These are phyloP conservation scores for Folsomia manolachei DNA, from an alignment of 2,888 invertebrate genomes.

Conservation along the genomic window DNA sequence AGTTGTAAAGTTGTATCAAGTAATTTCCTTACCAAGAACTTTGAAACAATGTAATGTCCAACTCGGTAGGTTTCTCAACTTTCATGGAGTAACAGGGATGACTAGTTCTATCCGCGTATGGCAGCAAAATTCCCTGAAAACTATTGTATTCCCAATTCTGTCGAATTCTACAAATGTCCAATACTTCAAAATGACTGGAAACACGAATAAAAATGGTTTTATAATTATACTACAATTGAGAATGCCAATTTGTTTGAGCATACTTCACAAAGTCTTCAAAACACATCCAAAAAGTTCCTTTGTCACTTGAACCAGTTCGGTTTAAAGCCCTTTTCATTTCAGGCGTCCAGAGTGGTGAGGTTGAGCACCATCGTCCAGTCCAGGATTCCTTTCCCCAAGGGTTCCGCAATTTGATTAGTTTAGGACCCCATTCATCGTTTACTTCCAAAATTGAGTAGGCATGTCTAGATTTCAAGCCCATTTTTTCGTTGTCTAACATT, in stretches of 20 bases:
- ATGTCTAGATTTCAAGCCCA: slow-evolving; percentile 74
- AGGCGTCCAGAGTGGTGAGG: slow-evolving; percentile 69
- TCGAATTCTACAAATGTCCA: slow-evolving; percentile 89
- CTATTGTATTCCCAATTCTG: slow-evolving; percentile 18
- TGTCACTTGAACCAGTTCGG: slow-evolving; percentile 74
- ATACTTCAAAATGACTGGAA: slow-evolving; percentile 84
- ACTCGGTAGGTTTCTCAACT: slow-evolving; percentile 10
- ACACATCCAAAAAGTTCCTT: slow-evolving; percentile 97
- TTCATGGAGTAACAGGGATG: slow-evolving; percentile 31
- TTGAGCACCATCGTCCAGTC: slow-evolving; percentile 89
- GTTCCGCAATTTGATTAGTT: slow-evolving; percentile 76
- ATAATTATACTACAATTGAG: background rate
- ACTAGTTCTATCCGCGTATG: slow-evolving; percentile 21
- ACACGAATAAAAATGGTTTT: slow-evolving; percentile 2
- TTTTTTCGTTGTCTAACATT: slow-evolving; percentile 70
- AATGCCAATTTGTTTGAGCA: no score
- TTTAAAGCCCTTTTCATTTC: slow-evolving; percentile 64
- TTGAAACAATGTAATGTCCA: slow-evolving; percentile 32
- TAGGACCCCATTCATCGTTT: slow-evolving; percentile 57
- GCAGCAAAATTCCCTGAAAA: slow-evolving; percentile 24
- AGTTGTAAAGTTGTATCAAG: no score
- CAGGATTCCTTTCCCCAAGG: slow-evolving; percentile 98
- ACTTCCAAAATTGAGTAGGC: slow-evolving; percentile 98
- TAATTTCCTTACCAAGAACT: background rate
- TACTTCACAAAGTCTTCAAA: slow-evolving; percentile 86